phyloP scores from a whole-genome alignment of 2,797 vertebrate genomes.

The Periparus ater region DNA sequence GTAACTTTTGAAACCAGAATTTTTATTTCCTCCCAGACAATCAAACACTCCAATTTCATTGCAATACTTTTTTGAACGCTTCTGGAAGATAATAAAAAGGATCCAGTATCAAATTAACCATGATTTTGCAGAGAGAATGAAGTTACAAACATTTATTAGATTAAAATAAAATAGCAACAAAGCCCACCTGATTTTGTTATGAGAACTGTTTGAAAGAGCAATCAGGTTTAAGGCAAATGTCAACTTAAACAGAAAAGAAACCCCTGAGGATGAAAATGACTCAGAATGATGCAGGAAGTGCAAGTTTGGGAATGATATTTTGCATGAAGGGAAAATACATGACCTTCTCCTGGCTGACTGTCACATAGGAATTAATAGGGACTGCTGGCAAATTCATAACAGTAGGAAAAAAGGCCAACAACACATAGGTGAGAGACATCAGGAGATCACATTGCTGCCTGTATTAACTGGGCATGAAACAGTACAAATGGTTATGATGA shows the following conservation, averaged over 20 bases:
- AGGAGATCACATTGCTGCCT: neutral
- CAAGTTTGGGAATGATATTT: slow-evolving; percentile 8
- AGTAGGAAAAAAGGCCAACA: neutral
- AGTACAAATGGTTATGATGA: neutral
- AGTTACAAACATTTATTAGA: neutral
- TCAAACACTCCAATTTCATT: neutral
- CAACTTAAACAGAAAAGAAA: slow-evolving; percentile 24
- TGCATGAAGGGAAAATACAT: neutral
- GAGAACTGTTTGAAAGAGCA: neutral
- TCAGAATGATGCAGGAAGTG: neutral
- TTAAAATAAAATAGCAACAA: neutral
- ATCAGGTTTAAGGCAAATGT: slow-evolving; percentile 3
- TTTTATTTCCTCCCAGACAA: neutral
- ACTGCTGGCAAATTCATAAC: neutral
- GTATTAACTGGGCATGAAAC: neutral
- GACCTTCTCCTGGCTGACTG: slow-evolving; percentile 9
- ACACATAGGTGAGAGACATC: neutral
- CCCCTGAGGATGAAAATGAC: slow-evolving; percentile 33
- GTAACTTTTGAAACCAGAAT: slow-evolving; percentile 1
- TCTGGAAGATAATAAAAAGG: neutral
- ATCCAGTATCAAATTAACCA: neutral
- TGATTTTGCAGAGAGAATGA: neutral
- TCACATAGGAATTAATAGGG: neutral
- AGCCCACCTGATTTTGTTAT: neutral
- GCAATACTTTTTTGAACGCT: neutral